Conservation (phyloP, 2,113 vertebrate species). For the Datnioides undecimradiatus region DNA sequence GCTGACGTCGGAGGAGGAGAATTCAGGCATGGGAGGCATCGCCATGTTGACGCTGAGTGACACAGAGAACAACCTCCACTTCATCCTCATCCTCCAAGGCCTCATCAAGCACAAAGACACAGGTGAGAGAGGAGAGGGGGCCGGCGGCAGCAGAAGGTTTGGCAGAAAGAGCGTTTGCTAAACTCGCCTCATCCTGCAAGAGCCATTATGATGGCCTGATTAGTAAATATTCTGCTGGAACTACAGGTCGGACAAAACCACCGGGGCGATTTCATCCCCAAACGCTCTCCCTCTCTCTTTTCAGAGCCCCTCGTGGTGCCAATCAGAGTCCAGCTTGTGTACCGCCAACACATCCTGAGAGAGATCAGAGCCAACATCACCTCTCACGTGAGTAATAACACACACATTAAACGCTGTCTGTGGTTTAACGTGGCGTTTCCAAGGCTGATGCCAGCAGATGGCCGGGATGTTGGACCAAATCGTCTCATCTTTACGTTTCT, state of each 20-base stretch:
- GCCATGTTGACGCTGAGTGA: constrained; percentile 94
- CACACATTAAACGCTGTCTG: background rate
- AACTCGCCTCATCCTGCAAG: too few relatives aligned
- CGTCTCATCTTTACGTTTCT: background rate
- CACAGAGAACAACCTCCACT: constrained; percentile 94
- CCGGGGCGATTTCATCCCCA: too few relatives aligned
- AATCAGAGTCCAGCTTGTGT: constrained; percentile 88
- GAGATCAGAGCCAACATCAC: constrained; percentile 91
- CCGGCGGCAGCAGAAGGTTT: too few relatives aligned
- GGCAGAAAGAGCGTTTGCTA: too few relatives aligned
- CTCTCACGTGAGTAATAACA: constrained; percentile 82
- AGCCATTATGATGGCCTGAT: too few relatives aligned
- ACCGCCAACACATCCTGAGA: constrained; percentile 87
- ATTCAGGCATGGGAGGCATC: constrained; percentile 89
- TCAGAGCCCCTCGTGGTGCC: constrained; percentile 84
- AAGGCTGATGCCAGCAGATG: background rate
- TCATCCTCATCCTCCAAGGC: constrained; percentile 93
- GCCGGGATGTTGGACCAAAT: background rate
- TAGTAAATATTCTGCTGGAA: too few relatives aligned
- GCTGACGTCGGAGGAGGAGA: constrained; percentile 85
- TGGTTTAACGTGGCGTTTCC: background rate
- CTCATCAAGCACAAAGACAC: constrained; percentile 81
- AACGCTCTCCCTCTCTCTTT: constrained; percentile 2
- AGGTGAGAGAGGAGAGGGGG: constrained; percentile 75
- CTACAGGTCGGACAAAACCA: background rate